Evolutionary conservation across 1,140 invertebrate genomes (phyloP).

Genomic region (Colletes latitarsis): DNA sequence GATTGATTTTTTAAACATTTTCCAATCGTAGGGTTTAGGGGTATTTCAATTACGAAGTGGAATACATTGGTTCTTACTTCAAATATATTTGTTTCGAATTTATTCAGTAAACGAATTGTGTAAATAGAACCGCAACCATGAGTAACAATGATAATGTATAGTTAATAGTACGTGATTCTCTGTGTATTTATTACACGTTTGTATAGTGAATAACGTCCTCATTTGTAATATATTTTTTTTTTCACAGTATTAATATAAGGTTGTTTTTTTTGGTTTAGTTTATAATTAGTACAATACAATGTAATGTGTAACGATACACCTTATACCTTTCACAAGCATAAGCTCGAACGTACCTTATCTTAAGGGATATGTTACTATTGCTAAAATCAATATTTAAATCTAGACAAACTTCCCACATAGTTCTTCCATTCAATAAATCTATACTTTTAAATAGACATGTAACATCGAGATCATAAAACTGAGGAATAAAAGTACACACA

Average conservation of each 20-base stretch:
- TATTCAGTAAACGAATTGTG: conserved; percentile 68
- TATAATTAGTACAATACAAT: conserved; percentile 58
- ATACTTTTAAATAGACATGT: conserved; percentile 29
- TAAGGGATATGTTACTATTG: conserved; percentile 45
- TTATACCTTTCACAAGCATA: conserved; percentile 58
- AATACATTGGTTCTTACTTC: conserved; percentile 54
- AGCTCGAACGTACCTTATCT: conserved; percentile 60
- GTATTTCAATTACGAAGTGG: conserved; percentile 11
- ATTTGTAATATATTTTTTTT: conserved; percentile 41
- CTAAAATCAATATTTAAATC: conserved; percentile 42
- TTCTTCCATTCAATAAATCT: conserved; percentile 27
- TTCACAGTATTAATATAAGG: conserved; percentile 48
- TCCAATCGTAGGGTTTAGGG: neutral
- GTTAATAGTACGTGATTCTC: conserved; percentile 59
- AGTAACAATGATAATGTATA: conserved; percentile 69
- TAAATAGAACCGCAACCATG: conserved; percentile 68
- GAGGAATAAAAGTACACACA: conserved; percentile 22
- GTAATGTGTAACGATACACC: conserved; percentile 54
- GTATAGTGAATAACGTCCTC: conserved; percentile 41
- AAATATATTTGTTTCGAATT: conserved; percentile 69
- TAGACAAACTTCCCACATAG: conserved; percentile 28
- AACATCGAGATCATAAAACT: conserved; percentile 39
- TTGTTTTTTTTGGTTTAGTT: conserved; percentile 20
- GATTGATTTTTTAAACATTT: neutral
- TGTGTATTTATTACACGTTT: conserved; percentile 47